Conservation (phyloP, 2,797 vertebrate species). For the Brachyalestes nurse region DNA sequence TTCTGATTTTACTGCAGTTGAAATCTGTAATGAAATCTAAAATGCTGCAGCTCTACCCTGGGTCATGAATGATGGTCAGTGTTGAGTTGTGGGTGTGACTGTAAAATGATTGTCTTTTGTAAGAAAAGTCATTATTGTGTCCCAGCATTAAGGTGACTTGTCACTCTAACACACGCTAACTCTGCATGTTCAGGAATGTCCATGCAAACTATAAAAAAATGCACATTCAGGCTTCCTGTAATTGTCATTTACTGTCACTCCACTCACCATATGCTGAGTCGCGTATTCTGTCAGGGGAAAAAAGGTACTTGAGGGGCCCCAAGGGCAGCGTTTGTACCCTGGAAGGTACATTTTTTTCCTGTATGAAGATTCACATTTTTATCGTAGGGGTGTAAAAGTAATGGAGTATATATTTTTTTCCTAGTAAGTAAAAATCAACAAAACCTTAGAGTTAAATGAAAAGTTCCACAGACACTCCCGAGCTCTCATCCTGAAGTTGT, state of each 20-base stretch:
- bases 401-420: too few species aligned
- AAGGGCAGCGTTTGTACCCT: too few species aligned
- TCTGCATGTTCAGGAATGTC: neutral
- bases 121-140: neutral
- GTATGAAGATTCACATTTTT: too few species aligned
- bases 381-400: too few species aligned
- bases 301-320: too few species aligned
- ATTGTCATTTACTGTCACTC: neutral
- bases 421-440: too few species aligned
- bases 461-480: neutral
- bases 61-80: neutral
- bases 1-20: too few species aligned
- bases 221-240: neutral
- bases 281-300: too few species aligned
- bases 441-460: neutral
- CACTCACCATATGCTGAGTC: too few species aligned
- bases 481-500: neutral
- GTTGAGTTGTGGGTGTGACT: neutral
- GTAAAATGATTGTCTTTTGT: neutral
- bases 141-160: neutral
- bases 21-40: neutral
- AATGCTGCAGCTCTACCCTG: neutral
- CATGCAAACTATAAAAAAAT: neutral
- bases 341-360: too few species aligned
- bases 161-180: neutral